Evolutionary conservation across 1,140 invertebrate species (phyloP), one percentile per base, ranked within the genome.

Genomic region (Palaemon carinicauda): DNA sequence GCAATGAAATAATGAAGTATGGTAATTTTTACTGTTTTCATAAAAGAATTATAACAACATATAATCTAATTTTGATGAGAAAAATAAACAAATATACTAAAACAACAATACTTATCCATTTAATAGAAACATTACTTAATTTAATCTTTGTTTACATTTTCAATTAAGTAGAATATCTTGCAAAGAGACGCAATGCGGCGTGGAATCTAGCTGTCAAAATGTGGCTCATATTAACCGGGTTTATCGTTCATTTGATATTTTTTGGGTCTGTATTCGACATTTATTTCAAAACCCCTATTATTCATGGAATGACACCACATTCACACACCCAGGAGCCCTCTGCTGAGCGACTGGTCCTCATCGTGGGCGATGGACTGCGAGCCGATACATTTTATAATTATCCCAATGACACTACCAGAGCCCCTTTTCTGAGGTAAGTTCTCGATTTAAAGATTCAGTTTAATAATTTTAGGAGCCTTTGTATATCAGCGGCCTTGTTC

Each of bases 351-450:
- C 90, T 98, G 33, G 95, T 98, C 31, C 92, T 99, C 12, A 95
- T 98, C 91, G 94, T 97, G 33, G 95, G 96, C 19, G 97, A 98
- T 94, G 97, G 97, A 15, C 91, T 99, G 15, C 19, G 77, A 41
- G 77, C 52, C 17, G 52, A 31, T 53, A 69, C 52, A 21, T 79
- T 71, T 41, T 85, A 52, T 53, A 75, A 83, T 53, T 60, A 75
- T n/a, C 24, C 73, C 1, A 83, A 77, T 31, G 21, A 83, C 10
- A 83, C 82, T 31, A 79, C 75, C 5, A 86, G 54, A 14, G 60
- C 83, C 0, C 77, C 83, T 10, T 80, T 60, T 60, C 60, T 80
- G 19, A 86, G 75, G 83, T 86, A 29, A 65, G n/a, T n/a, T n/a
- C n/a, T n/a, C n/a, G n/a, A n/a, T n/a, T n/a, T n/a, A n/a, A n/a